Percentiles rank a stretch among this genome's conserved stretches.
These are phyloP conservation scores for Tympanuchus pallidicinctus DNA, from an alignment of 2,113 vertebrate genomes.

Conservation along the genomic window DNA sequence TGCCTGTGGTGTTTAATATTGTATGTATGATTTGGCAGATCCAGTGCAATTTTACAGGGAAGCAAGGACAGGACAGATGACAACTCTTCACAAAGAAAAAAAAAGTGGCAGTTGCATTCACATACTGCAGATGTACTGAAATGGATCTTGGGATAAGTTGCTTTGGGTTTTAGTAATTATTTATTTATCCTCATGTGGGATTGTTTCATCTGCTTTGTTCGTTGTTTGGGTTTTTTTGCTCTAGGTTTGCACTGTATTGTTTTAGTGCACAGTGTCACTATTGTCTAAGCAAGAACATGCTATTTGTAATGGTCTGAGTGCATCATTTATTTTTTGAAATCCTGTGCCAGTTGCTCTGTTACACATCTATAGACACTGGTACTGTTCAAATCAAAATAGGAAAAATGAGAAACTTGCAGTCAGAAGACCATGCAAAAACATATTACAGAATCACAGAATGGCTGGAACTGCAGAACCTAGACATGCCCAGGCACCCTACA, in stretches of 20 bases:
- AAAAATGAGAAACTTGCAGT: neutral
- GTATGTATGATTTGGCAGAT: constrained; percentile 29
- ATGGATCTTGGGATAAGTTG: neutral
- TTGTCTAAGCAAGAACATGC: neutral
- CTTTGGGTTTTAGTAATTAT: neutral
- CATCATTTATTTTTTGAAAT: neutral
- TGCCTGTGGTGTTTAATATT: constrained; percentile 48
- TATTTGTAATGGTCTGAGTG: neutral
- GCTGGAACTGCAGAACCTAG: neutral
- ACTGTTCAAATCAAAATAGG: neutral
- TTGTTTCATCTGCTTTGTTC: neutral
- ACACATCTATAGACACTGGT: neutral
- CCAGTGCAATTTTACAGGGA: constrained; percentile 3
- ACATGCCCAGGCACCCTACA: neutral
- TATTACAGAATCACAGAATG: neutral
- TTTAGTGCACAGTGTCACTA: neutral
- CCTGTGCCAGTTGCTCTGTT: neutral
- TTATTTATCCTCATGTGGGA: neutral
- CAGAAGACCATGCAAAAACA: neutral
- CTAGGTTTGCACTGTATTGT: neutral
- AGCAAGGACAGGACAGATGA: constrained; percentile 29
- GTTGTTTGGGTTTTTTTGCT: neutral
- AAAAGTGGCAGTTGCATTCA: neutral
- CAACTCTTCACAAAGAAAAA: neutral
- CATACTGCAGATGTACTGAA: neutral